Evolutionary conservation across 2,113 vertebrate genomes (phyloP).

Genomic region (Antechinus flavipes): DNA sequence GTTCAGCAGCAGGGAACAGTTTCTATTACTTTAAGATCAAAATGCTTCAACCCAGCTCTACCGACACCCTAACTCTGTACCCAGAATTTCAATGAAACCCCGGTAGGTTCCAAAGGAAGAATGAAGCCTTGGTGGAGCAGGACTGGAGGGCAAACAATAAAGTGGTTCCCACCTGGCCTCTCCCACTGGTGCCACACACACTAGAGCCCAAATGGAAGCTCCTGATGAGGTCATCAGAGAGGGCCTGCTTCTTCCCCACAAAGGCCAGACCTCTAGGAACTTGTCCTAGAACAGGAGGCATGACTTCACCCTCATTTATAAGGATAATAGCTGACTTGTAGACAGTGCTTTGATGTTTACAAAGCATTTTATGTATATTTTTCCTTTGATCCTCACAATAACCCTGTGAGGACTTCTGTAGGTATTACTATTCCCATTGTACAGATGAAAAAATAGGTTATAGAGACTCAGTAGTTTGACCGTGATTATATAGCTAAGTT

Average conservation of each 20-base stretch:
- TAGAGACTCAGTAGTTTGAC: not conserved
- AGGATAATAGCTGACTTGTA: not conserved
- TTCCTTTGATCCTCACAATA: not conserved
- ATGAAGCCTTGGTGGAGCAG: not conserved
- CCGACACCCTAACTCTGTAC: not conserved
- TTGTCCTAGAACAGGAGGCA: not conserved
- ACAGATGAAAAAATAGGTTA: not conserved
- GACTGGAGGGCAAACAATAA: not conserved
- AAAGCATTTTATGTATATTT: not conserved
- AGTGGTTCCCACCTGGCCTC: not conserved
- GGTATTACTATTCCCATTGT: not conserved
- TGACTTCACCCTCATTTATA: not conserved
- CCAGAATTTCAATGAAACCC: not conserved
- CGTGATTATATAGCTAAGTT: not conserved
- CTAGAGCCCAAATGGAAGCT: not conserved
- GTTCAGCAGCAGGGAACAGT: not conserved
- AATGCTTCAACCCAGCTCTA: not conserved
- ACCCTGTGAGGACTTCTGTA: not conserved
- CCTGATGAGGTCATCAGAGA: not conserved
- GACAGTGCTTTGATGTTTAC: not conserved
- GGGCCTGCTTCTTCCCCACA: not conserved
- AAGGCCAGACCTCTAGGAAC: not conserved
- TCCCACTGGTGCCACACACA: not conserved
- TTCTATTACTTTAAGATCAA: not conserved
- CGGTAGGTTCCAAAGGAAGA: not conserved